phyloP scores from a whole-genome alignment of 2,888 invertebrate species.

The Nomada ferruginata region DNA sequence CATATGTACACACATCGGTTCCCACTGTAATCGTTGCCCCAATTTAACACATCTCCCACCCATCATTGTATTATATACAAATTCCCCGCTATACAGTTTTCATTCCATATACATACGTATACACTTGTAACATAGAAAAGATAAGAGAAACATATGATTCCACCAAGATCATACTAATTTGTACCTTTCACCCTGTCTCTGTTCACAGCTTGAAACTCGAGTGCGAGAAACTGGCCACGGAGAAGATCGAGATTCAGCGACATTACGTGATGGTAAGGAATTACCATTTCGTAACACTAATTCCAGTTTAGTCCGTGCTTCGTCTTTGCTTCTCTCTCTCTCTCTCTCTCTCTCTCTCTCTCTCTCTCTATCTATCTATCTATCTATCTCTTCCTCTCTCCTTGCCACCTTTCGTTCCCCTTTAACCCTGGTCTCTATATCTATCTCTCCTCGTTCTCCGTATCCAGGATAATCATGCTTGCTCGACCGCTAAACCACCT shows the following conservation, averaged over 20 bases:
- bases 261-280: slow-evolving; percentile 94
- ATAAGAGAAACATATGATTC: slow-evolving; percentile 9
- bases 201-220: slow-evolving; percentile 91
- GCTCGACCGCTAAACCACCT: slow-evolving; percentile 80
- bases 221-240: slow-evolving; percentile 94
- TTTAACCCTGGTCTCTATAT: neutral
- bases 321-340: slow-evolving; percentile 29
- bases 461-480: slow-evolving; percentile 77
- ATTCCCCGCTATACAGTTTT: no score
- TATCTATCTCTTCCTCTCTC: slow-evolving; percentile 31
- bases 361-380: no score
- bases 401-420: neutral
- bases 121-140: neutral
- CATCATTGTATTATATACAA: no score
- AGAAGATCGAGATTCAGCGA: slow-evolving; percentile 95
- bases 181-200: slow-evolving; percentile 26
- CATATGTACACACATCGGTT: no score
- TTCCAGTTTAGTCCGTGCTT: slow-evolving; percentile 54
- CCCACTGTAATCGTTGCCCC: no score
- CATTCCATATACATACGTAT: no score
- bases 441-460: slow-evolving; percentile 49
- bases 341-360: slow-evolving; percentile 13
- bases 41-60: no score
- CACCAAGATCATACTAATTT: slow-evolving; percentile 33
- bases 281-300: slow-evolving; percentile 63